Conservation (phyloP, 1,140 invertebrate species). For the Drosophila pachea region DNA sequence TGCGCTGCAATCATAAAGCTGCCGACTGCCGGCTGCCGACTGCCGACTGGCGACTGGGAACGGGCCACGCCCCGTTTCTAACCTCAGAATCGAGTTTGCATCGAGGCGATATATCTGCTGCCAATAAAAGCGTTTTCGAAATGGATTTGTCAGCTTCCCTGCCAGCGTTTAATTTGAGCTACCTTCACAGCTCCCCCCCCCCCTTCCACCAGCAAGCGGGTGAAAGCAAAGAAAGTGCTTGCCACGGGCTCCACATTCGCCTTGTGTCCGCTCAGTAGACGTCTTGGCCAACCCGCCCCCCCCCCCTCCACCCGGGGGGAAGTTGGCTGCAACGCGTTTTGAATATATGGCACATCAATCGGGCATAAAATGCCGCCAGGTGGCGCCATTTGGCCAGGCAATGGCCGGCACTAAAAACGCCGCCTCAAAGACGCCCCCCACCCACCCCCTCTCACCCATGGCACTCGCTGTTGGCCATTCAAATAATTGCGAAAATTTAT, state of each 20-base stretch:
- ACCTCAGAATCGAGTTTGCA: background rate
- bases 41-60: too few species aligned
- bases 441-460: background rate
- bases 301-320: too few species aligned
- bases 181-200: constrained; percentile 11
- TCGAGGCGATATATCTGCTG: constrained; percentile 20
- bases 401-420: constrained; percentile 36
- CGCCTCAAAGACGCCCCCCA: constrained; percentile 6
- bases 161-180: constrained; percentile 47
- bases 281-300: too few species aligned
- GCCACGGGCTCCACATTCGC: background rate
- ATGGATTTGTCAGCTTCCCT: constrained; percentile 43
- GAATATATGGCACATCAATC: constrained; percentile 67
- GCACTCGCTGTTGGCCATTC: background rate
- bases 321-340: constrained; percentile 26
- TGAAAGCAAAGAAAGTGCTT: background rate
- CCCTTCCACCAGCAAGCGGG: too few species aligned
- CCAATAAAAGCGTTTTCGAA: constrained; percentile 44
- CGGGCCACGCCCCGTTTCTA: too few species aligned
- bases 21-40: constrained; percentile 10
- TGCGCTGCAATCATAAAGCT: constrained; percentile 65
- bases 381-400: constrained; percentile 49
- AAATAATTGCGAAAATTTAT: constrained; percentile 58
- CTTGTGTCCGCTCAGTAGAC: too few species aligned
- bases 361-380: constrained; percentile 40